Conservation (phyloP, 2,113 vertebrate genomes). For the Entelurus aequoreus region DNA sequence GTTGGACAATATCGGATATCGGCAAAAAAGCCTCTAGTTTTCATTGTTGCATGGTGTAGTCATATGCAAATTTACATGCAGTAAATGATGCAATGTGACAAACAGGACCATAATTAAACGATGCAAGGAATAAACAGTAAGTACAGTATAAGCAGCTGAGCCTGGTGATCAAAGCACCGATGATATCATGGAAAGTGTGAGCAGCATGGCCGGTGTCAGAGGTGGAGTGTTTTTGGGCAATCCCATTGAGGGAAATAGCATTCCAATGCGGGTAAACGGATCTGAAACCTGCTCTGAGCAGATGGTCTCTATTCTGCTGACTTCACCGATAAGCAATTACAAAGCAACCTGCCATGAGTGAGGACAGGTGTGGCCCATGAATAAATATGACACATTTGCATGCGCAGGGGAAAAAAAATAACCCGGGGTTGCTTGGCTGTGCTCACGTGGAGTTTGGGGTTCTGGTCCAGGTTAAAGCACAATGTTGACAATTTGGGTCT, state of each 20-base stretch:
- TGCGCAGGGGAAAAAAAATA: no score
- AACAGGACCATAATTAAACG: no score
- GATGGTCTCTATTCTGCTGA: constrained; percentile 57
- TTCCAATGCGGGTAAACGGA: constrained; percentile 58
- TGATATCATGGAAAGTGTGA: constrained; percentile 65
- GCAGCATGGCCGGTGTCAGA: constrained; percentile 37
- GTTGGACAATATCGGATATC: no score
- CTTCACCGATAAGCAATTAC: constrained; percentile 60
- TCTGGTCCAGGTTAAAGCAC: no score
- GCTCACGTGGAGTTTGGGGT: no score
- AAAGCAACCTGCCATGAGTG: constrained; percentile 53
- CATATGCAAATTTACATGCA: background rate
- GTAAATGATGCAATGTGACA: constrained; percentile 1
- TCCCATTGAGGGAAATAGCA: constrained; percentile 60
- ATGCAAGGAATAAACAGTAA: no score
- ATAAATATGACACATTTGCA: background rate
- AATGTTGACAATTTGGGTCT: no score
- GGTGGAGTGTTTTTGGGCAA: constrained; percentile 51
- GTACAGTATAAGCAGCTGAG: background rate
- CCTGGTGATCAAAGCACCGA: constrained; percentile 14
- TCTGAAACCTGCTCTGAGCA: constrained; percentile 59
- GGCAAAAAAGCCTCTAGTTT: no score
- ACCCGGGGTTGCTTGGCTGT: no score
- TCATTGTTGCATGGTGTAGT: constrained; percentile 19
- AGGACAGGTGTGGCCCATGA: constrained; percentile 20